Conservation (phyloP, 2,888 invertebrate genomes). For the Autographa gamma region DNA sequence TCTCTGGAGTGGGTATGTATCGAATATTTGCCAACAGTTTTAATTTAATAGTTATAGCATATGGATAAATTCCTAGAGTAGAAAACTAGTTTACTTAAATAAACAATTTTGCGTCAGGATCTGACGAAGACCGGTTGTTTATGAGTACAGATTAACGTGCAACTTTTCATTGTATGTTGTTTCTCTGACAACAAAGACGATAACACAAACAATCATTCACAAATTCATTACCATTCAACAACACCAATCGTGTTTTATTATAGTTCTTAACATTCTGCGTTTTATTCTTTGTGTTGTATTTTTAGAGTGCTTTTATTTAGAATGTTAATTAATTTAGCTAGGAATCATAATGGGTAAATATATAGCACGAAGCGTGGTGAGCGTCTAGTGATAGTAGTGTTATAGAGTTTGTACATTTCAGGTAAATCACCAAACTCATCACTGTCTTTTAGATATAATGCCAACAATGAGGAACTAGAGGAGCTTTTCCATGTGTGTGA, state of each 20-base stretch:
- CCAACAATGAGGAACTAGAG: conserved; percentile 93
- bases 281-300: conserved; percentile 48
- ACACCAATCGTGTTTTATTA: conserved; percentile 49
- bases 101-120: conserved; percentile 13
- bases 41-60: conserved; percentile 41
- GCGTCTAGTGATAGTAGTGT: conserved; percentile 13
- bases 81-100: conserved; percentile 29
- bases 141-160: conserved; percentile 31
- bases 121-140: conserved; percentile 25
- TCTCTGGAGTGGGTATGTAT: conserved; percentile 80
- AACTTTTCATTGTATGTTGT: conserved; percentile 52
- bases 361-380: conserved; percentile 11
- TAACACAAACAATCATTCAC: conserved; percentile 64
- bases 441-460: conserved; percentile 92
- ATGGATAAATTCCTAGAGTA: conserved; percentile 16
- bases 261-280: conserved; percentile 41
- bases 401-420: conserved; percentile 62
- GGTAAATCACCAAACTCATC: conserved; percentile 85
- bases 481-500: conserved; percentile 91
- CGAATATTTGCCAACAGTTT: conserved; percentile 47
- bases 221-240: conserved; percentile 40
- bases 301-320: conserved; percentile 21
- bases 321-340: conserved; percentile 20
- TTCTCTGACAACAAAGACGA: conserved; percentile 78
- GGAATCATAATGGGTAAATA: conserved; percentile 40